Conservation (phyloP, 2,797 vertebrate genomes). For the Gallinago nigripennis region DNA sequence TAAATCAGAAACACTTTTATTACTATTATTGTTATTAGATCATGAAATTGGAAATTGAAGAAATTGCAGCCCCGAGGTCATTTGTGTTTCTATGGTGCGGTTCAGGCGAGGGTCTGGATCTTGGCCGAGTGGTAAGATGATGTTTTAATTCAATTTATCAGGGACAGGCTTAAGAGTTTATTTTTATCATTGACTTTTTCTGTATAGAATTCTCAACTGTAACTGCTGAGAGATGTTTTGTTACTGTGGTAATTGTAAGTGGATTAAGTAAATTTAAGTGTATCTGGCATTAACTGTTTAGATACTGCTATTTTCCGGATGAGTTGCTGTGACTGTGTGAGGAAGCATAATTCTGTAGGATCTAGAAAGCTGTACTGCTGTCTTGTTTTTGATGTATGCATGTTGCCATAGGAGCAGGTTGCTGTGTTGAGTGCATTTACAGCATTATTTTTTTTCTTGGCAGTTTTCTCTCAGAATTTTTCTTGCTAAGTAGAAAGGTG, state of each 20-base stretch:
- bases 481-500: background rate
- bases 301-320: background rate
- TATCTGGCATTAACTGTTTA: background rate
- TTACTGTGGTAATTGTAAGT: background rate
- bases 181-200: background rate
- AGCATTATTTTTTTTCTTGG: background rate
- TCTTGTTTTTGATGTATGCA: background rate
- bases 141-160: conserved; percentile 33
- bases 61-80: conserved; percentile 91
- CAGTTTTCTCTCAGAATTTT: background rate
- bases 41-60: conserved; percentile 98
- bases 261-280: background rate
- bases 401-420: background rate
- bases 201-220: background rate
- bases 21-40: conserved; percentile 78
- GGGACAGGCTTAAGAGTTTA: background rate
- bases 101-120: conserved; percentile 94
- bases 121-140: conserved; percentile 92
- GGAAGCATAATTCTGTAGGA: background rate
- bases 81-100: conserved; percentile 98
- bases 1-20: background rate
- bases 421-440: background rate
- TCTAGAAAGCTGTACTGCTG: background rate
- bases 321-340: background rate
- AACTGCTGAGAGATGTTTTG: background rate